Evolutionary conservation across 37 sponge, comb jelly and placozoan species (phyloP).

Genomic region (Chondrosia reniformis): DNA sequence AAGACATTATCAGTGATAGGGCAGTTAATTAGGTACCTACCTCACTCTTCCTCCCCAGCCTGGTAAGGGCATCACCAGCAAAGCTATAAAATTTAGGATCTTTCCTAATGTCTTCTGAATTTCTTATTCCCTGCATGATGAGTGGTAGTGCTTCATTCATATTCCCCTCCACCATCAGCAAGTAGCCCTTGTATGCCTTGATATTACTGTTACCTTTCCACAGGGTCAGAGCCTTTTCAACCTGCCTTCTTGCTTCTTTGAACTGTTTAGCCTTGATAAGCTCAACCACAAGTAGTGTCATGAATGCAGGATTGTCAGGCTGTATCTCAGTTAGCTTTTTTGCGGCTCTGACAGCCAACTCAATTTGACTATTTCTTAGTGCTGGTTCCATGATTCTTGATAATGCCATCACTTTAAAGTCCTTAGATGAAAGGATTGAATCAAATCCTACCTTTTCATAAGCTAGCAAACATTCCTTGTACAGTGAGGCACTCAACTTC

Average conservation of each 20-base stretch:
- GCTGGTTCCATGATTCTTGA: constrained; percentile 35
- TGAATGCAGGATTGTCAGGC: constrained; percentile 2
- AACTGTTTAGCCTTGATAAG: constrained; percentile 35
- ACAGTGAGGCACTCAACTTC: constrained; percentile 48
- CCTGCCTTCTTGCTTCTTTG: constrained; percentile 54
- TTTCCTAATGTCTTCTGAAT: constrained; percentile 14
- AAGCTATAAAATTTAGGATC: constrained; percentile 59
- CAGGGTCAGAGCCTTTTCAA: constrained; percentile 29
- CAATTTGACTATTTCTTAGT: constrained; percentile 27
- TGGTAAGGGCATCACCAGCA: constrained; percentile 61
- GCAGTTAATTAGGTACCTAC: constrained; percentile 38
- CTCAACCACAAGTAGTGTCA: constrained; percentile 34
- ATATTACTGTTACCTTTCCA: constrained; percentile 51
- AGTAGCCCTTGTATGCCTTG: constrained; percentile 58
- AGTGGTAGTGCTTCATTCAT: constrained; percentile 62
- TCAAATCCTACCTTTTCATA: constrained; percentile 47
- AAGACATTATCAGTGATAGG: too few relatives aligned
- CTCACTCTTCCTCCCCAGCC: constrained; percentile 59
- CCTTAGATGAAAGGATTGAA: constrained; percentile 19
- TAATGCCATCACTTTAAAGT: constrained; percentile 37
- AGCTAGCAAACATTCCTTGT: constrained; percentile 51
- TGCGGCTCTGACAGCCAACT: constrained; percentile 25
- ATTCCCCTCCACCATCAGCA: constrained; percentile 43
- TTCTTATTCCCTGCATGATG: constrained; percentile 51
- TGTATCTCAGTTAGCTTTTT: constrained; percentile 33